phyloP scores from a whole-genome alignment of 2,888 invertebrate species.

The Selenia dentaria region DNA sequence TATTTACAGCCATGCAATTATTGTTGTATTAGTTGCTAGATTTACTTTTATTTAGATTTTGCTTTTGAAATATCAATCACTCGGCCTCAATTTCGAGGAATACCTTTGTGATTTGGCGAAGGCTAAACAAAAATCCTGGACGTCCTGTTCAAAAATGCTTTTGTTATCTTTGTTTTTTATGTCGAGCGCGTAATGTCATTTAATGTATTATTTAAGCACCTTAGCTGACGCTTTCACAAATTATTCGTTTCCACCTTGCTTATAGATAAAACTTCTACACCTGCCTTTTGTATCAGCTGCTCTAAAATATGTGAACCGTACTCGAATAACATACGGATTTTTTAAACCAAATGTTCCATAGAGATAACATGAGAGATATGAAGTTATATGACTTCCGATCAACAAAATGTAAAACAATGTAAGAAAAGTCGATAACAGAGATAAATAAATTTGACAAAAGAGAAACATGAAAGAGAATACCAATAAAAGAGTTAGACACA shows the following conservation, averaged over 20 bases:
- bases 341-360: constrained; percentile 36
- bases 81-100: too few relatives aligned
- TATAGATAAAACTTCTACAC: constrained; percentile 44
- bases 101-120: too few relatives aligned
- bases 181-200: too few relatives aligned
- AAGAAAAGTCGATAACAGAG: constrained; percentile 5
- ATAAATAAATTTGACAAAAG: constrained; percentile 9
- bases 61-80: too few relatives aligned
- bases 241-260: constrained; percentile 31
- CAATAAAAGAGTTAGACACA: constrained; percentile 12
- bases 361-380: constrained; percentile 32
- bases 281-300: constrained; percentile 44
- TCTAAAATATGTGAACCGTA: constrained; percentile 35
- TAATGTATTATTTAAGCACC: too few relatives aligned
- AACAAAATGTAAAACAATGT: constrained; percentile 28
- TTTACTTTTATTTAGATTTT: too few relatives aligned
- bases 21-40: too few relatives aligned
- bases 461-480: constrained; percentile 10
- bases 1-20: too few relatives aligned
- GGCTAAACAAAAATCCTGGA: too few relatives aligned
- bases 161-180: too few relatives aligned
- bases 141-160: too few relatives aligned
- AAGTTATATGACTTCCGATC: constrained; percentile 18
- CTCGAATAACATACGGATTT: constrained; percentile 35
- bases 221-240: constrained; percentile 26